phyloP scores from a whole-genome alignment of 2,797 vertebrate species.

The Peromyscus eremicus region DNA sequence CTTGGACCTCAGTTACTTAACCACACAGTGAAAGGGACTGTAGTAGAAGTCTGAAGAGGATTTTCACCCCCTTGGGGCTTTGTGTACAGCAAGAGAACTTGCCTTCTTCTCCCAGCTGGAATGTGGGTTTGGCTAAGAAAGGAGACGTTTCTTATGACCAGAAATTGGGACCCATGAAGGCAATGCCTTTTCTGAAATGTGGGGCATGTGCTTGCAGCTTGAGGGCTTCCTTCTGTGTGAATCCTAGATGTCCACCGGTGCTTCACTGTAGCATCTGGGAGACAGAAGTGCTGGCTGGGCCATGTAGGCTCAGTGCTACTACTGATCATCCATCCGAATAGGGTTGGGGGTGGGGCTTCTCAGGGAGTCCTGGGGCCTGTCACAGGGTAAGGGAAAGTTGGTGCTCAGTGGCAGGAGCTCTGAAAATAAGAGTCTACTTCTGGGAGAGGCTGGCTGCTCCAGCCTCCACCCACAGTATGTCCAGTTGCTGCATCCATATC shows the following conservation, averaged over 20 bases:
- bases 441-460: neutral
- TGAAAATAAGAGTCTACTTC: neutral
- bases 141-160: neutral
- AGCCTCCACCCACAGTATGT: neutral
- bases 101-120: neutral
- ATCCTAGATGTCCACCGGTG: neutral
- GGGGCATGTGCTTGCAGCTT: neutral
- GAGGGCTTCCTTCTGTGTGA: neutral
- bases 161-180: neutral
- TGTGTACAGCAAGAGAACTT: neutral
- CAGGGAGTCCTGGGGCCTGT: neutral
- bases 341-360: neutral
- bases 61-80: neutral
- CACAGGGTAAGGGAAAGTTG: neutral
- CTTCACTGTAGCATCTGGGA: neutral
- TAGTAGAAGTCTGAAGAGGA: neutral
- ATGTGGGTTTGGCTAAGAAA: neutral
- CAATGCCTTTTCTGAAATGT: neutral
- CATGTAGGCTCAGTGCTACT: neutral
- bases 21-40: neutral
- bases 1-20: neutral
- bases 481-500: neutral
- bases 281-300: neutral
- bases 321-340: neutral
- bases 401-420: neutral